Evolutionary conservation across 30 jellyfish, hydroid and myxozoan species (phyloP).

Genomic region (Mastigias papua): DNA sequence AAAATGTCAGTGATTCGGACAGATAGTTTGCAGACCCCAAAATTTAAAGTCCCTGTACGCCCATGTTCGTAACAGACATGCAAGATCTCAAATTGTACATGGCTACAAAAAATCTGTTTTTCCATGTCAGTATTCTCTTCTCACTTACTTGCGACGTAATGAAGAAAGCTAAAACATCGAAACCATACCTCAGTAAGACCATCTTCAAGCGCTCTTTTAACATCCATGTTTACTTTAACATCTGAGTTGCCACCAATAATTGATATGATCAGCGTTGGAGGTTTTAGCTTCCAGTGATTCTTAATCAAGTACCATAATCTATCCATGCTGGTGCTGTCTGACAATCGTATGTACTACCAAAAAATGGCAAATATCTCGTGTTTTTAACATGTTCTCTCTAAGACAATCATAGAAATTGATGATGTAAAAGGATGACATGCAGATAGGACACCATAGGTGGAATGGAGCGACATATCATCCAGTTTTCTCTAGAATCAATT

Average conservation of each 20-base stretch:
- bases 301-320: slow-evolving; percentile 25
- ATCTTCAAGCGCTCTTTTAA: slow-evolving; percentile 26
- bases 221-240: background rate
- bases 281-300: slow-evolving; percentile 31
- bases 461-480: no score
- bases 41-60: no score
- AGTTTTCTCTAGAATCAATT: no score
- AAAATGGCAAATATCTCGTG: background rate
- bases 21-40: no score
- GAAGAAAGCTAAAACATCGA: background rate
- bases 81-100: no score
- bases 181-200: slow-evolving; percentile 48
- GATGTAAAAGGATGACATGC: background rate
- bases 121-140: background rate
- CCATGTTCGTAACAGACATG: no score
- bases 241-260: slow-evolving; percentile 40
- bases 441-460: no score
- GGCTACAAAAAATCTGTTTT: background rate
- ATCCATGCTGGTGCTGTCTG: slow-evolving; percentile 22
- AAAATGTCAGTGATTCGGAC: background rate
- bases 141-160: background rate
- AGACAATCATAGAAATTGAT: background rate
- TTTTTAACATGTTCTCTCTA: no score
- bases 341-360: slow-evolving; percentile 27
- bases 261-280: slow-evolving; percentile 44